Evolutionary conservation across 2,797 vertebrate genomes (phyloP).

Genomic region (Myotis planiceps): DNA sequence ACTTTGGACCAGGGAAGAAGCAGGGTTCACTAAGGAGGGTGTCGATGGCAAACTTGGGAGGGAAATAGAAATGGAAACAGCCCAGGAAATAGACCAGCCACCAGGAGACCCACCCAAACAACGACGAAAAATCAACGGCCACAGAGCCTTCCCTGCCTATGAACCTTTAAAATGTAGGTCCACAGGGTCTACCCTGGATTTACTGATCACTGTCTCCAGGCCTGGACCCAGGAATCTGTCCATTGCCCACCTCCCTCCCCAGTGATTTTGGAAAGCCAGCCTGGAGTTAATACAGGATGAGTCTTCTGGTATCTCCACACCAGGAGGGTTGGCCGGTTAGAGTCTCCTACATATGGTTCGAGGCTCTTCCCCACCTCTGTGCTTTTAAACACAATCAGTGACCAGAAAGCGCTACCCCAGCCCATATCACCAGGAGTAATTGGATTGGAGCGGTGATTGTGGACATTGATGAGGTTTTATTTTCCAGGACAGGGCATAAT

Average conservation of each 20-base stretch:
- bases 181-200: too few species aligned
- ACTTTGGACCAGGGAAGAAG: not conserved
- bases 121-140: rapidly evolving
- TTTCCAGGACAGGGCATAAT: not conserved
- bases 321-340: not conserved
- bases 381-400: not conserved
- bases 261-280: not conserved
- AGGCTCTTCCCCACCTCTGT: rapidly evolving
- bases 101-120: not conserved
- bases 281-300: not conserved
- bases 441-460: not conserved
- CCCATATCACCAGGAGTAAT: not conserved
- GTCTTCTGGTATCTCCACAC: not conserved
- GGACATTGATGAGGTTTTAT: not conserved
- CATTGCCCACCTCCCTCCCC: not conserved
- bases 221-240: not conserved
- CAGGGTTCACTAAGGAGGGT: not conserved
- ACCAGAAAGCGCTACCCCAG: not conserved
- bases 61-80: not conserved
- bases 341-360: not conserved
- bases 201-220: not conserved
- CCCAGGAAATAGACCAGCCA: not conserved
- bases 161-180: not conserved
- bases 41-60: rapidly evolving
- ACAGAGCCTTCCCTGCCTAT: not conserved